phyloP scores from a whole-genome alignment of 2,888 invertebrate genomes.

The Anticlea derivata region DNA sequence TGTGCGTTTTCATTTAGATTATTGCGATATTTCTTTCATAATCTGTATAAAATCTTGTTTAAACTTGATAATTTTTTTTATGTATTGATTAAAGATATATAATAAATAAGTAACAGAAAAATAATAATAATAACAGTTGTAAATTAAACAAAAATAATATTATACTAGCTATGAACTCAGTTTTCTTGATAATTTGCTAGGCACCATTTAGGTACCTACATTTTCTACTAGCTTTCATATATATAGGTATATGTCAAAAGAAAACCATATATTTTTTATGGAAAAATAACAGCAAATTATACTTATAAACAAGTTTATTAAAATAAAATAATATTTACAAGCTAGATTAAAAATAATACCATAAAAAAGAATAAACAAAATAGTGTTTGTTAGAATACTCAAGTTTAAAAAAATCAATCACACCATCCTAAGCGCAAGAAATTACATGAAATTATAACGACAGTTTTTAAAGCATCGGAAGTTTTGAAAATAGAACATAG shows the following conservation, averaged over 20 bases:
- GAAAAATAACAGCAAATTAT: slow-evolving; percentile 1
- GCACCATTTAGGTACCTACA: too few relatives aligned
- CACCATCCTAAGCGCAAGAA: slow-evolving; percentile 46
- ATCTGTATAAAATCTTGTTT: too few relatives aligned
- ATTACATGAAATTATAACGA: slow-evolving; percentile 8
- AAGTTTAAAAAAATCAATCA: slow-evolving; percentile 42
- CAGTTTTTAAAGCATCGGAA: not conserved
- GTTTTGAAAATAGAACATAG: not conserved
- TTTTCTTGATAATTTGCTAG: too few relatives aligned
- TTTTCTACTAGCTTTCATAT: too few relatives aligned
- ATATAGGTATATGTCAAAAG: too few relatives aligned
- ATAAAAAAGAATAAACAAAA: slow-evolving; percentile 59
- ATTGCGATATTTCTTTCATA: not conserved
- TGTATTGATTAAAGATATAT: too few relatives aligned
- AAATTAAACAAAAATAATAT: too few relatives aligned
- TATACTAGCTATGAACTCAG: too few relatives aligned
- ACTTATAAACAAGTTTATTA: slow-evolving; percentile 58
- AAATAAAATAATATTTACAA: slow-evolving; percentile 62
- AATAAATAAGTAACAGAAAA: too few relatives aligned
- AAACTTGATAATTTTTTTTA: too few relatives aligned
- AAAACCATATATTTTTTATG: too few relatives aligned
- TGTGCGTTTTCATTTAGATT: slow-evolving; percentile 2
- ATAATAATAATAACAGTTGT: too few relatives aligned
- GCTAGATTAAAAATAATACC: slow-evolving; percentile 43
- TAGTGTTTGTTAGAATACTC: slow-evolving; percentile 42